These are phyloP conservation scores for Mesocricetus auratus DNA, from an alignment of 2,113 vertebrate species.

Conservation along the genomic window DNA sequence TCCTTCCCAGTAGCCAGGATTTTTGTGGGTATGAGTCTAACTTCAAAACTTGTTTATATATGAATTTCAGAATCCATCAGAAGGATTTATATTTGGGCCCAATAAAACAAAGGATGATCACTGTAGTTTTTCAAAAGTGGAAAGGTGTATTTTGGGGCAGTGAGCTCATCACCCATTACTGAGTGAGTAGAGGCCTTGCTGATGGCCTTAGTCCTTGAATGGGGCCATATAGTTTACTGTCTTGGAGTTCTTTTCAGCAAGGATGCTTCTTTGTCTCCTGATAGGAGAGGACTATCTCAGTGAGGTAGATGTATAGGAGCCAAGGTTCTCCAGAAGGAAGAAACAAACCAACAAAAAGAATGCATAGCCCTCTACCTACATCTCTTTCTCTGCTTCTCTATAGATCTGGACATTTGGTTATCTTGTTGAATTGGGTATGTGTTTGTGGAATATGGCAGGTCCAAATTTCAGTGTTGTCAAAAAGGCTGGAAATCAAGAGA, in stretches of 20 bases:
- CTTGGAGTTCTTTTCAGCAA: background rate
- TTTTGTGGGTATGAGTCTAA: background rate
- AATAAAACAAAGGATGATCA: background rate
- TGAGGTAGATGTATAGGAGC: background rate
- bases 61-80: background rate
- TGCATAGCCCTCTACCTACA: too few relatives aligned
- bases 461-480: background rate
- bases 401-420: background rate
- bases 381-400: background rate
- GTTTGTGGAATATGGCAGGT: background rate
- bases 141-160: background rate
- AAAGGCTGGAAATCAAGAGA: background rate
- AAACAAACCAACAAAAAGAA: background rate
- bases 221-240: background rate
- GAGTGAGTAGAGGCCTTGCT: background rate
- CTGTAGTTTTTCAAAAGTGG: too few relatives aligned
- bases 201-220: background rate
- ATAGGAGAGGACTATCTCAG: background rate
- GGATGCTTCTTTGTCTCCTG: background rate
- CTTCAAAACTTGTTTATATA: background rate
- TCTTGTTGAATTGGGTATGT: constrained; percentile 8
- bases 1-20: background rate
- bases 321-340: background rate
- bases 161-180: background rate
- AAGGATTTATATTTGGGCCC: background rate